phyloP scores from a whole-genome alignment of 2,888 invertebrate genomes.

The Eupithecia subumbrata region DNA sequence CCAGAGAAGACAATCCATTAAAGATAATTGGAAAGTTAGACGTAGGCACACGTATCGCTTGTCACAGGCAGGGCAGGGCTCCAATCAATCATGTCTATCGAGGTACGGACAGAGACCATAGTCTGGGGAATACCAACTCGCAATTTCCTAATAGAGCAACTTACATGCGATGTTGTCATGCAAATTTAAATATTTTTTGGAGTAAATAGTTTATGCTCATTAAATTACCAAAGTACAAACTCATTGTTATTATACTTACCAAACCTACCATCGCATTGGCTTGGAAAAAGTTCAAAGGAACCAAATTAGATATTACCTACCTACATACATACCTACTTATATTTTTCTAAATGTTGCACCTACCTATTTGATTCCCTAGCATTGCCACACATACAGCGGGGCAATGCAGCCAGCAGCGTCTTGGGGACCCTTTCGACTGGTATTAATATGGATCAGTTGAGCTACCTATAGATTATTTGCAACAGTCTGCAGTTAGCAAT shows the following conservation, averaged over 20 bases:
- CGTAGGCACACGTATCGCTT: conserved; percentile 38
- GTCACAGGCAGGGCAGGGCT: conserved; percentile 30
- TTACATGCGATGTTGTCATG: conserved; percentile 30
- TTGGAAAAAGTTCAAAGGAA: background rate
- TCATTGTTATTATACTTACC: background rate
- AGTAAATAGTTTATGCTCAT: background rate
- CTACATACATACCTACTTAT: no score
- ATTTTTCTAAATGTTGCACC: no score
- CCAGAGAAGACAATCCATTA: conserved; percentile 69
- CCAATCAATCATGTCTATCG: conserved; percentile 56
- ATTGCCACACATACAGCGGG: no score
- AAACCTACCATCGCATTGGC: background rate
- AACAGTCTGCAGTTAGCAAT: no score
- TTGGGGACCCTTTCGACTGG: no score
- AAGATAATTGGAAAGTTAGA: conserved; percentile 71
- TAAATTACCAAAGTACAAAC: background rate
- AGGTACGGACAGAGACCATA: conserved; percentile 43
- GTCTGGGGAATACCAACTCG: conserved; percentile 49
- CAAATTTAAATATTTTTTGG: background rate
- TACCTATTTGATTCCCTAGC: background rate
- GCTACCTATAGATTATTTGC: no score
- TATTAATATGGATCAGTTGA: no score
- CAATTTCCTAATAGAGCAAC: conserved; percentile 39
- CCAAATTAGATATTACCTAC: no score
- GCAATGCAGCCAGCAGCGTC: no score